phyloP scores from a whole-genome alignment of 2,113 vertebrate genomes.

The Thryonomys swinderianus region DNA sequence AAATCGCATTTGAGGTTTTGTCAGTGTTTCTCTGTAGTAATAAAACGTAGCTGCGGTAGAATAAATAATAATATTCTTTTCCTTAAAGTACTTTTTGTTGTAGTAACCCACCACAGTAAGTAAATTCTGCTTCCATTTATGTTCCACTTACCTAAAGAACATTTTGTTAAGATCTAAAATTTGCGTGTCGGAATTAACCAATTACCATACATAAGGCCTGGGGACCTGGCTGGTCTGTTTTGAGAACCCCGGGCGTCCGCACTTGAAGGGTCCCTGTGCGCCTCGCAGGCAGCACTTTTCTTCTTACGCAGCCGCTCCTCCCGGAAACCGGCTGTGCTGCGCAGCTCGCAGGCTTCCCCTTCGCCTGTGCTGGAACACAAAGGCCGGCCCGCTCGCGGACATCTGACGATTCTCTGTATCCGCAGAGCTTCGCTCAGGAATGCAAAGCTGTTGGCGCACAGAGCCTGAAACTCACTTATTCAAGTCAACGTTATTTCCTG shows the following conservation, averaged over 20 bases:
- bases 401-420: not conserved
- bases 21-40: not conserved
- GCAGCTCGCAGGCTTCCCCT: not conserved
- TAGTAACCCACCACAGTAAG: not conserved
- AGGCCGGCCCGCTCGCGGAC: not conserved
- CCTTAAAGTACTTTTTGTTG: not conserved
- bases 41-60: not conserved
- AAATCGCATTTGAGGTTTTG: not conserved
- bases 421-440: not conserved
- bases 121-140: not conserved
- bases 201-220: not conserved
- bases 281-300: not conserved
- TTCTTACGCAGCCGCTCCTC: not conserved
- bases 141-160: not conserved
- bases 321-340: not conserved
- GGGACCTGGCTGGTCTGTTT: not conserved
- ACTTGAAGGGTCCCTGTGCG: not conserved
- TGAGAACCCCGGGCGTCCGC: not conserved
- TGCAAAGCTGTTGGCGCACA: not conserved
- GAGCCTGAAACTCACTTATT: not conserved
- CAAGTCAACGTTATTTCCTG: not conserved
- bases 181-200: not conserved
- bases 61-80: not conserved
- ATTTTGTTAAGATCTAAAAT: conserved; percentile 21
- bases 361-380: not conserved